Evolutionary conservation across 2,888 invertebrate species (phyloP).

Genomic region (Clusia tigrina): DNA sequence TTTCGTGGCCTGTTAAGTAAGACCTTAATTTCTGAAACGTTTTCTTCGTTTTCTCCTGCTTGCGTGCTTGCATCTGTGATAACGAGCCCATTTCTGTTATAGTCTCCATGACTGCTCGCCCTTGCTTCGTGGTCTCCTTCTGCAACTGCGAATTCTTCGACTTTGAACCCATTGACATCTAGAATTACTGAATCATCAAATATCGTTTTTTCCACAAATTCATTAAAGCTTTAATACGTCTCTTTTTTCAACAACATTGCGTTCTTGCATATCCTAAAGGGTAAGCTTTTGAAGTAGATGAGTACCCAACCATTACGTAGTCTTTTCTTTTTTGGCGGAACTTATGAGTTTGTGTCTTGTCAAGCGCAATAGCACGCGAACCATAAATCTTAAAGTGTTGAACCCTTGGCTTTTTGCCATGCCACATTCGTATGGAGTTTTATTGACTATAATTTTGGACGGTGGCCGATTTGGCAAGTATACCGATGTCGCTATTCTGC

Average conservation of each 20-base stretch:
- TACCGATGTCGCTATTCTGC: conserved; percentile 31
- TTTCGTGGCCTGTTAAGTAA: too few relatives aligned
- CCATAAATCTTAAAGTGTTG: conserved; percentile 29
- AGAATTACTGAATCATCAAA: too few relatives aligned
- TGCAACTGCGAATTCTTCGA: too few relatives aligned
- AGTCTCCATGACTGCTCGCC: too few relatives aligned
- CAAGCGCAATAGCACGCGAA: conserved; percentile 16
- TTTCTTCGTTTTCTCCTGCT: too few relatives aligned
- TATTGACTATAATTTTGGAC: conserved; percentile 1
- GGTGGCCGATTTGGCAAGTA: conserved; percentile 28
- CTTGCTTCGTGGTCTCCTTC: too few relatives aligned
- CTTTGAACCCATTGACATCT: too few relatives aligned
- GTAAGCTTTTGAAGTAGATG: conserved; percentile 29
- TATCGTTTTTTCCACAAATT: too few relatives aligned
- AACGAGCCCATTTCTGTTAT: too few relatives aligned
- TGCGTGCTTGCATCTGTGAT: not conserved
- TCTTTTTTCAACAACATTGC: conserved; percentile 14
- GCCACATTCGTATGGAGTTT: conserved; percentile 30
- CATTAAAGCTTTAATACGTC: too few relatives aligned
- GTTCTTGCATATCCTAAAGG: conserved; percentile 23
- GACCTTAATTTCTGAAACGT: too few relatives aligned
- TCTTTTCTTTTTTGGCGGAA: conserved; percentile 14
- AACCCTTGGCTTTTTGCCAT: conserved; percentile 26
- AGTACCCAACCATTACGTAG: conserved; percentile 27
- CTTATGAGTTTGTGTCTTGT: conserved; percentile 7